phyloP scores from a whole-genome alignment of 2,113 vertebrate genomes.

The Chlorodrepanis virens region DNA sequence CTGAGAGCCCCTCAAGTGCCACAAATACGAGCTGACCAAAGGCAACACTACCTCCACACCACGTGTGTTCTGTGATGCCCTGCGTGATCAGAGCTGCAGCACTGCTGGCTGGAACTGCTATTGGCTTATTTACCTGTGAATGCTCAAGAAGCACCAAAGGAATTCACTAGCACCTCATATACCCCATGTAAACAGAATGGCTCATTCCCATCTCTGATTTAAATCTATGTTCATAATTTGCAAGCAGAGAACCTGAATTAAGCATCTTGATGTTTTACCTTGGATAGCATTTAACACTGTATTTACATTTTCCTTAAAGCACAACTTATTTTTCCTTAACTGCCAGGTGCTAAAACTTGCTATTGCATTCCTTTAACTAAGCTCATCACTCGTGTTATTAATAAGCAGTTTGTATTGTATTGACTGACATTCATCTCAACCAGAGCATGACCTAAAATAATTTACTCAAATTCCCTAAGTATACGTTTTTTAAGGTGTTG shows the following conservation, averaged over 20 bases:
- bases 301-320: background rate
- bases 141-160: background rate
- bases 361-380: background rate
- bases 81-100: background rate
- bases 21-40: background rate
- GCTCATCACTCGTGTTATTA: background rate
- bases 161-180: background rate
- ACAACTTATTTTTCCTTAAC: background rate
- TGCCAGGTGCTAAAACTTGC: background rate
- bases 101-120: background rate
- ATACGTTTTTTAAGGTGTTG: background rate
- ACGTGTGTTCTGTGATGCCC: accelerated
- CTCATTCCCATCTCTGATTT: background rate
- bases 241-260: background rate
- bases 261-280: background rate
- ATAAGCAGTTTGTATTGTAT: background rate
- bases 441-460: background rate
- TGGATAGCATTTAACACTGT: background rate
- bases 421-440: background rate
- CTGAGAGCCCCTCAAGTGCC: background rate
- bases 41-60: background rate
- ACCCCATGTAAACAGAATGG: background rate
- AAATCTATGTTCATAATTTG: background rate
- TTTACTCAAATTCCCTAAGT: background rate
- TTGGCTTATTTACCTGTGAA: background rate